Percentiles rank a stretch among this genome's conserved stretches.
These are phyloP conservation scores for Drosophila cracens DNA, from an alignment of 2,888 invertebrate species.

Conservation along the genomic window DNA sequence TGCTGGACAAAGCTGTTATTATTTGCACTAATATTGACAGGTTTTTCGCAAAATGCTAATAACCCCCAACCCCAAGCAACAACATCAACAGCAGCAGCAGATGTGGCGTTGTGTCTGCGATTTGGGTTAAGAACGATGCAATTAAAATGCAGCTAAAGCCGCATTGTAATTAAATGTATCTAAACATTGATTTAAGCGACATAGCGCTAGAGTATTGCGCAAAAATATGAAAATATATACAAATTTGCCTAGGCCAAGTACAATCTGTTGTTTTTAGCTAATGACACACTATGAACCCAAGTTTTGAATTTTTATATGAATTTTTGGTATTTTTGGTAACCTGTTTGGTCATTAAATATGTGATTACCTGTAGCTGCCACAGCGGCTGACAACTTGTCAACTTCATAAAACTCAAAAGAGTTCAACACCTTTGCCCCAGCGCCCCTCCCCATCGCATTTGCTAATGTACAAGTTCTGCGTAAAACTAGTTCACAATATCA, in stretches of 20 bases:
- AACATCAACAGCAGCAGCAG: conserved; percentile 39
- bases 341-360: conserved; percentile 62
- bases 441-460: conserved; percentile 38
- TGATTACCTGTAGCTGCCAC: conserved; percentile 44
- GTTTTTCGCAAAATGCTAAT: conserved; percentile 77
- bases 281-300: conserved; percentile 51
- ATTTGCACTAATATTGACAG: conserved; percentile 83
- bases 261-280: conserved; percentile 33
- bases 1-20: conserved; percentile 73
- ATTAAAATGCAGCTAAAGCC: conserved; percentile 69
- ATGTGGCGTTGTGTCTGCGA: conserved; percentile 56
- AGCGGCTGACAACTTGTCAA: conserved; percentile 52
- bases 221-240: conserved; percentile 30
- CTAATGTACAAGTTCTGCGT: conserved; percentile 72
- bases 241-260: conserved; percentile 52
- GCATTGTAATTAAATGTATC: conserved; percentile 78
- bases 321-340: conserved; percentile 42
- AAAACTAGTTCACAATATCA: conserved; percentile 67
- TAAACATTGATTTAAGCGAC: conserved; percentile 73
- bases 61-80: conserved; percentile 45
- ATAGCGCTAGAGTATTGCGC: conserved; percentile 33
- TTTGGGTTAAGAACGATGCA: conserved; percentile 83
- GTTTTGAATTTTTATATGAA: conserved; percentile 10
- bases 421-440: conserved; percentile 66
- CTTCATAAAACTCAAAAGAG: conserved; percentile 61